phyloP scores from a whole-genome alignment of 2,113 vertebrate genomes.

The Neodon shergylaensis region DNA sequence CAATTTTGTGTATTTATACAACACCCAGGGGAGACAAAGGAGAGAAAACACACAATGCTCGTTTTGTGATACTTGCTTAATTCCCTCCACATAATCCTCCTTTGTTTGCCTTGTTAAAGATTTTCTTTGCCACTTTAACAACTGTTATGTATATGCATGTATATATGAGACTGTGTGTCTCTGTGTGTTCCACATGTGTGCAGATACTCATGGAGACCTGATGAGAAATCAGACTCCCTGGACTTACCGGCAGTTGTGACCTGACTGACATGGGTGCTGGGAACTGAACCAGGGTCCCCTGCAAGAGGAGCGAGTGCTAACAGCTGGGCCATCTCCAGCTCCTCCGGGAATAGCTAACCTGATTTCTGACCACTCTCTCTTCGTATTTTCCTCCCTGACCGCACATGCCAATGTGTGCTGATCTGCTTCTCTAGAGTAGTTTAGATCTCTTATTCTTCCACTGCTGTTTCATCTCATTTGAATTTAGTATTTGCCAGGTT shows the following conservation, averaged over 20 bases:
- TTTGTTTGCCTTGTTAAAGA: background rate
- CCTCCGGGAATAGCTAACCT: background rate
- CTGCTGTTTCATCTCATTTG: background rate
- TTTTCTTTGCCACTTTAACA: background rate
- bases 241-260: background rate
- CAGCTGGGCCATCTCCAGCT: background rate
- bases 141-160: background rate
- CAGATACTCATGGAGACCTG: background rate
- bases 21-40: background rate
- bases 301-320: background rate
- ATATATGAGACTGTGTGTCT: background rate
- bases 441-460: background rate
- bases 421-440: background rate
- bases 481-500: background rate
- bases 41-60: background rate
- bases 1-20: background rate
- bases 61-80: background rate
- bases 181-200: background rate
- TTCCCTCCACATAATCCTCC: no score
- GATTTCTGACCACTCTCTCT: background rate
- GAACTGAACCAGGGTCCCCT: background rate
- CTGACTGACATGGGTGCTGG: background rate
- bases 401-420: background rate
- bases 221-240: background rate
- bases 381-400: background rate